Evolutionary conservation across 2,113 vertebrate species (phyloP).

Genomic region (Cephalopterus ornatus): DNA sequence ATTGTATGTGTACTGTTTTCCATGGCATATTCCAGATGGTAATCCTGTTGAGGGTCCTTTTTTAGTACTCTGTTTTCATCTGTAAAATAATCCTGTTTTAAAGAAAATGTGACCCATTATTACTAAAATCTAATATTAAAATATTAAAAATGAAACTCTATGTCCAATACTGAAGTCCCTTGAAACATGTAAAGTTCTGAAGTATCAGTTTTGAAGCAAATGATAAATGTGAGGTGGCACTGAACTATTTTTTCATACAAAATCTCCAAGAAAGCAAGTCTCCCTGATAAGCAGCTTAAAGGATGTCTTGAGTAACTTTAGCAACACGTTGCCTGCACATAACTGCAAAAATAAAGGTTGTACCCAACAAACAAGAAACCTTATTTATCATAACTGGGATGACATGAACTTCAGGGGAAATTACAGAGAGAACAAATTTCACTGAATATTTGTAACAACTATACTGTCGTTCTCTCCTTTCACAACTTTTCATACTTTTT

Average conservation of each 20-base stretch:
- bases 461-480: neutral
- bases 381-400: neutral
- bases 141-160: neutral
- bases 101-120: neutral
- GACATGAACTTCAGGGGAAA: neutral
- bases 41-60: constrained; percentile 82
- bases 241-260: neutral
- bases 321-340: rapidly evolving
- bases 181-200: neutral
- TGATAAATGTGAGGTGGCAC: neutral
- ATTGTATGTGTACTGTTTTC: constrained; percentile 86
- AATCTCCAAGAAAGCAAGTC: neutral
- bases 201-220: neutral
- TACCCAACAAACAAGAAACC: neutral
- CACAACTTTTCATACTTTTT: neutral
- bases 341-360: neutral
- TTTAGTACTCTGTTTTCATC: constrained; percentile 79
- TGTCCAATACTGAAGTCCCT: neutral
- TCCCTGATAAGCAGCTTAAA: neutral
- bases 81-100: constrained; percentile 83
- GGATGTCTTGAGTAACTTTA: neutral
- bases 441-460: neutral
- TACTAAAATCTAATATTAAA: neutral
- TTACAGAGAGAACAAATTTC: neutral
- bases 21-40: constrained; percentile 82